phyloP scores from a whole-genome alignment of 2,113 vertebrate genomes.

The Cairina moschata region DNA sequence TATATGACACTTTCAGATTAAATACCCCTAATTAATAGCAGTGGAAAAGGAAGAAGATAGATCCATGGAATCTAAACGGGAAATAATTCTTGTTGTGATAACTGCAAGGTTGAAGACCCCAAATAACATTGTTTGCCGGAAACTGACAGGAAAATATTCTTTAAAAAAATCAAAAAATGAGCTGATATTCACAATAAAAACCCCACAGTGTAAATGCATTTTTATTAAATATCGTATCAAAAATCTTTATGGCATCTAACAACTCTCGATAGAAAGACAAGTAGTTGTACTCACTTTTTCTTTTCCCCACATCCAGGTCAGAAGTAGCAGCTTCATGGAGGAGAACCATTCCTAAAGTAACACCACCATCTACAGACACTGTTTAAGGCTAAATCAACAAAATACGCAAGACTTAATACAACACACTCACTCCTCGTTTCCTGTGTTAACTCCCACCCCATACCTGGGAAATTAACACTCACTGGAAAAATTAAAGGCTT shows the following conservation, averaged over 20 bases:
- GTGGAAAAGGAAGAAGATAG: background rate
- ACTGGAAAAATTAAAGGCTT: background rate
- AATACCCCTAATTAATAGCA: background rate
- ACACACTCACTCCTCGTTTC: background rate
- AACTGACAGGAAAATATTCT: too few species aligned
- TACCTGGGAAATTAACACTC: background rate
- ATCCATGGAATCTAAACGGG: background rate
- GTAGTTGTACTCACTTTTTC: conserved; percentile 84
- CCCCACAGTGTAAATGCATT: background rate
- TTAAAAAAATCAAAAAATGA: too few species aligned
- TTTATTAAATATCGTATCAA: background rate
- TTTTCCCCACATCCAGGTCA: conserved; percentile 92
- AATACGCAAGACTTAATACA: background rate
- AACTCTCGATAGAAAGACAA: background rate
- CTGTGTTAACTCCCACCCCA: background rate
- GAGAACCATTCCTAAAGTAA: conserved; percentile 96
- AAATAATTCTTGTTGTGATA: background rate
- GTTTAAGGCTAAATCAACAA: conserved; percentile 80
- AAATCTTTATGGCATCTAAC: background rate
- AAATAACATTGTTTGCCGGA: background rate
- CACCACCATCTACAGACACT: conserved; percentile 84
- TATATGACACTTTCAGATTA: too few species aligned
- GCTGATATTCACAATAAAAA: background rate
- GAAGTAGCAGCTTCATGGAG: conserved; percentile 95
- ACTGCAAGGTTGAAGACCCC: background rate